Evolutionary conservation across 2,113 vertebrate species (phyloP).

Genomic region (Xiphophorus couchianus): DNA sequence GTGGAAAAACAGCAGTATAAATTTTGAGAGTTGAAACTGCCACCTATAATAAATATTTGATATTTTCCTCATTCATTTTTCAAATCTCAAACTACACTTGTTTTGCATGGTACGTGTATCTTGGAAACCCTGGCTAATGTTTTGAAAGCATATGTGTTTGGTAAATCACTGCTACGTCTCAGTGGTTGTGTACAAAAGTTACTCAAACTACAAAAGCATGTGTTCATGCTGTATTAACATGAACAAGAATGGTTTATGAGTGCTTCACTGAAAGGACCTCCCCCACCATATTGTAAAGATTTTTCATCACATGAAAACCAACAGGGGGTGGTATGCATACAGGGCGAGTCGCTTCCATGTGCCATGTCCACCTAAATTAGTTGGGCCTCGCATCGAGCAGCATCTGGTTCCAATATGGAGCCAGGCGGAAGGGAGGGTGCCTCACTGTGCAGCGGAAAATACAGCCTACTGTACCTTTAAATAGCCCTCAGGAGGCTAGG

Average conservation of each 20-base stretch:
- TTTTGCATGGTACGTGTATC: constrained; percentile 17
- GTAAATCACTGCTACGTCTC: constrained; percentile 9
- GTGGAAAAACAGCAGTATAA: neutral
- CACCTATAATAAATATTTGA: neutral
- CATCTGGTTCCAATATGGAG: constrained; percentile 88
- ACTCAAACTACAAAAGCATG: constrained; percentile 17
- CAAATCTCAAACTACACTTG: neutral
- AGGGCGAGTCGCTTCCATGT: constrained; percentile 81
- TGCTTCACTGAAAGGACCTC: constrained; percentile 46
- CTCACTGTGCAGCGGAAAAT: constrained; percentile 82
- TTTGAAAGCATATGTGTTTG: constrained; percentile 8
- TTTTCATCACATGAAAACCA: constrained; percentile 81
- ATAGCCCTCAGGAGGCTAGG: constrained; percentile 82
- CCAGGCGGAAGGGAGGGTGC: constrained; percentile 85
- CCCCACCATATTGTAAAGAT: constrained; percentile 66
- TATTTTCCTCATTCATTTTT: neutral
- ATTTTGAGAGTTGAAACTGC: neutral
- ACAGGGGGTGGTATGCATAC: constrained; percentile 82
- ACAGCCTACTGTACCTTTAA: constrained; percentile 86
- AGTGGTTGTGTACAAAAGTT: constrained; percentile 24
- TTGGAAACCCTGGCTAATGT: constrained; percentile 4
- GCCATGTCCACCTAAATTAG: constrained; percentile 85
- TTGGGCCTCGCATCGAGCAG: constrained; percentile 81
- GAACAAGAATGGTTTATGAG: constrained; percentile 38
- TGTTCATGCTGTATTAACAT: constrained; percentile 18